Conservation (phyloP, 2,113 vertebrate genomes). For the Coptodon bakossiorum region DNA sequence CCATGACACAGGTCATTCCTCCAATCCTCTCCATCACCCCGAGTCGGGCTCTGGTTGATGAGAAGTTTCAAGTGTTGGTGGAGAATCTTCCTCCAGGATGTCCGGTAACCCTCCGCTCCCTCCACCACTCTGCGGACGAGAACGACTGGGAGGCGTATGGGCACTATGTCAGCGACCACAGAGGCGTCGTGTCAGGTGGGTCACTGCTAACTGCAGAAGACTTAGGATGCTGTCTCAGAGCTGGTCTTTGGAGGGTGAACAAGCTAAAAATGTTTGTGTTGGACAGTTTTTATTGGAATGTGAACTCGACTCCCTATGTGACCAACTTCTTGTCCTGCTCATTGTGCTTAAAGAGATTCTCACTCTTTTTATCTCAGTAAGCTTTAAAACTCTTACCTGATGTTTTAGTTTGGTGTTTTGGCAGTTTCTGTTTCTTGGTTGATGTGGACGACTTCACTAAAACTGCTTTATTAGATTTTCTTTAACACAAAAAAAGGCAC, state of each 20-base stretch:
- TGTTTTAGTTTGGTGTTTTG: background rate
- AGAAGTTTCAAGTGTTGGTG: conserved; percentile 51
- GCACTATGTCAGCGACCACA: conserved; percentile 56
- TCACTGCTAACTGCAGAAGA: background rate
- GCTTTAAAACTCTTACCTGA: background rate
- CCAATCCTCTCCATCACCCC: conserved; percentile 47
- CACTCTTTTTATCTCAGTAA: background rate
- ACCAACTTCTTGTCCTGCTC: background rate
- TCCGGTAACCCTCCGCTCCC: conserved; percentile 54
- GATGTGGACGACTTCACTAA: background rate
- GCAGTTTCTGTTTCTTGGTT: background rate
- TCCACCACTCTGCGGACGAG: conserved; percentile 59
- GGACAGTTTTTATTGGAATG: background rate
- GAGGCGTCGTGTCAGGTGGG: conserved; percentile 57
- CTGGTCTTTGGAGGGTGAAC: background rate
- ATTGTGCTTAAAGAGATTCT: background rate
- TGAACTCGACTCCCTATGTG: background rate
- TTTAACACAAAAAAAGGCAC: background rate
- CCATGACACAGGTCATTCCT: background rate
- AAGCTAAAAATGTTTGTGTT: background rate
- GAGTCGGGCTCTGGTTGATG: conserved; percentile 58
- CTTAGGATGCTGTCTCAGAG: background rate
- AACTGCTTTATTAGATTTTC: background rate
- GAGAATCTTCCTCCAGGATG: conserved; percentile 45
- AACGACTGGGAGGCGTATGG: conserved; percentile 70